These are phyloP conservation scores for Spheniscus humboldti DNA, from an alignment of 2,797 vertebrate genomes.

Conservation along the genomic window DNA sequence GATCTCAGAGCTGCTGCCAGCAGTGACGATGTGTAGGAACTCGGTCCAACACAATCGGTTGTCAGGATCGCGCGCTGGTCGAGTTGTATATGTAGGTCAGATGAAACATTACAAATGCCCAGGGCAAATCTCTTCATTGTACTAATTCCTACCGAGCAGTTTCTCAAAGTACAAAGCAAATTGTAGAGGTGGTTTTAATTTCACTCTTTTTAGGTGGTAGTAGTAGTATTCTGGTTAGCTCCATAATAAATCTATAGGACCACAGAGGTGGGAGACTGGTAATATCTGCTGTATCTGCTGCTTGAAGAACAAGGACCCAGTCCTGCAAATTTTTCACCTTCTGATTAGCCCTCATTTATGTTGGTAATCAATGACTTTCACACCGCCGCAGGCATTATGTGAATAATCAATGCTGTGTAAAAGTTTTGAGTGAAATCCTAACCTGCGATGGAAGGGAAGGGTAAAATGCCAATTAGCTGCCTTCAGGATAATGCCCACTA, in stretches of 20 bases:
- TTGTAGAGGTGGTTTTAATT: background rate
- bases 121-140: background rate
- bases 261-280: too few relatives aligned
- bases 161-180: background rate
- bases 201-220: background rate
- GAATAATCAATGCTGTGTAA: background rate
- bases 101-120: background rate
- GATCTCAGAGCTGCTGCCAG: background rate
- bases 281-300: background rate
- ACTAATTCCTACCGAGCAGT: background rate
- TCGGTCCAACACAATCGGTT: background rate
- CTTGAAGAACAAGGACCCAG: background rate
- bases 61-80: fast-evolving
- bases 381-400: background rate
- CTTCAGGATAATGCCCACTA: background rate
- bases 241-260: background rate
- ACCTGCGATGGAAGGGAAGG: background rate
- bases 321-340: background rate
- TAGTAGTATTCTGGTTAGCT: background rate
- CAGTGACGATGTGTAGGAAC: background rate
- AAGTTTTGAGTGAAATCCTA: background rate
- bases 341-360: background rate
- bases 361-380: background rate
- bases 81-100: background rate
- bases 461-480: background rate